Base-by-base conservation (phyloP, 1,140 invertebrate genomes). In the Belonocnema kinseyi region DNA sequence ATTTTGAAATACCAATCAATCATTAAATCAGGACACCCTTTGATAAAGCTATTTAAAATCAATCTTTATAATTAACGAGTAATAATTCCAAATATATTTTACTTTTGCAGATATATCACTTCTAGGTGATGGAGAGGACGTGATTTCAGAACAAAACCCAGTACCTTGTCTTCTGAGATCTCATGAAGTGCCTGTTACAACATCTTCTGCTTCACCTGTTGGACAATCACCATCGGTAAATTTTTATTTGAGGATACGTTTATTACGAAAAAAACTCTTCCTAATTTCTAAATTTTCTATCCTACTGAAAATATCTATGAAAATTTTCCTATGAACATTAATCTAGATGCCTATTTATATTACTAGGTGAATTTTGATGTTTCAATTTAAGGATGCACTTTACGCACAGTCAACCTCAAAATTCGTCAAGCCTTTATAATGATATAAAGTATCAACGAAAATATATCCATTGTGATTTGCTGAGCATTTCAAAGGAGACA, bases 201-300 rank as follows among this genome's bases (percentile, higher is more conserved):
- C 86, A 74, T 86, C 84, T 76, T 91, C 88, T 92, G 92, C 89
- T 91, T 94, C 87, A 87, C 93, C 89, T 52, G 88, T 93, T 80
- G 93, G 93, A 86, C 93, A 94, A 88, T 93, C 94, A 66, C 92
- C 93, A 74, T 92, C 94, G 92, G 95, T 95, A 93, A 91, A 87
- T 66, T 8, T 40, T 1, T 16, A 46, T 66, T 16, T 16, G 40
- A 26, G 21, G 3, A 61, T 14, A 8, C 40, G 6, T 46, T 7
- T 10, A 0, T 46, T 0, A 46, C 7, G 26, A 33, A 75, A 71
- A 40, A 26, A 77, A 52, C 19, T 58, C 21, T 53, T 52, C 40
- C 17, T 17, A 14, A 14, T 76, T 72, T 13, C 14, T 51, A 11
- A 14, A 72, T 46, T 72, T 12, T 33, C 26, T 33, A 50, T 14